These are phyloP conservation scores for Eidolon helvum DNA, from an alignment of 2,113 vertebrate genomes.

Conservation along the genomic window DNA sequence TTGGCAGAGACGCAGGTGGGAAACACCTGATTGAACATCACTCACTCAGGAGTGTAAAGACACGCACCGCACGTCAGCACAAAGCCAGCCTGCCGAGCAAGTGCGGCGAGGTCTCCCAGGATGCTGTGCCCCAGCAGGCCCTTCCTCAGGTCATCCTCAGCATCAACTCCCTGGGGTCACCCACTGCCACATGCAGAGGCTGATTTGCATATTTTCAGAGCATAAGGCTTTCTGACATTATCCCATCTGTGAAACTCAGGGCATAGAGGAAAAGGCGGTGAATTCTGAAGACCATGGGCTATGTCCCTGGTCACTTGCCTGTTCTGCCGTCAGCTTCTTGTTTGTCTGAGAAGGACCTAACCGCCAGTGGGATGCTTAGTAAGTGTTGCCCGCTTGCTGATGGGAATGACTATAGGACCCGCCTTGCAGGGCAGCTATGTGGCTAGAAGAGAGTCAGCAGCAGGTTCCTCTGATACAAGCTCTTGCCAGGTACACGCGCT, in stretches of 20 bases:
- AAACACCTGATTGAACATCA: conserved; percentile 52
- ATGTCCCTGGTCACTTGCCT: not conserved
- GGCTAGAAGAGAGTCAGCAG: not conserved
- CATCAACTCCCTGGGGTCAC: no score
- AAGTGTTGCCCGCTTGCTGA: not conserved
- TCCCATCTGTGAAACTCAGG: not conserved
- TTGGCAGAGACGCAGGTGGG: conserved; percentile 66
- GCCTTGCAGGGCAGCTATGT: not conserved
- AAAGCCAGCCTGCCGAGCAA: not conserved
- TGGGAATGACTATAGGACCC: no score
- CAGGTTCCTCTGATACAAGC: not conserved
- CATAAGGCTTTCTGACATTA: not conserved
- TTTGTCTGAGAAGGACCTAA: not conserved
- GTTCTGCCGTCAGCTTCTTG: not conserved
- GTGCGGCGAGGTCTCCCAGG: not conserved
- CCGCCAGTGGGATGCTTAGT: rapidly evolving
- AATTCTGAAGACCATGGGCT: not conserved
- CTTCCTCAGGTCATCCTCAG: not conserved
- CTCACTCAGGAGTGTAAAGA: not conserved
- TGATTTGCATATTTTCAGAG: not conserved
- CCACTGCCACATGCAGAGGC: not conserved
- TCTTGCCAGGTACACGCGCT: not conserved
- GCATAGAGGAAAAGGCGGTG: not conserved
- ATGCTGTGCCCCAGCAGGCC: not conserved
- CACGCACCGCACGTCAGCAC: not conserved